A percentile compares a stretch with the other conserved stretches of the same genome.
Evolutionary conservation across 1,140 invertebrate genomes (phyloP).

Genomic region (Meloidogyne chitwoodi): DNA sequence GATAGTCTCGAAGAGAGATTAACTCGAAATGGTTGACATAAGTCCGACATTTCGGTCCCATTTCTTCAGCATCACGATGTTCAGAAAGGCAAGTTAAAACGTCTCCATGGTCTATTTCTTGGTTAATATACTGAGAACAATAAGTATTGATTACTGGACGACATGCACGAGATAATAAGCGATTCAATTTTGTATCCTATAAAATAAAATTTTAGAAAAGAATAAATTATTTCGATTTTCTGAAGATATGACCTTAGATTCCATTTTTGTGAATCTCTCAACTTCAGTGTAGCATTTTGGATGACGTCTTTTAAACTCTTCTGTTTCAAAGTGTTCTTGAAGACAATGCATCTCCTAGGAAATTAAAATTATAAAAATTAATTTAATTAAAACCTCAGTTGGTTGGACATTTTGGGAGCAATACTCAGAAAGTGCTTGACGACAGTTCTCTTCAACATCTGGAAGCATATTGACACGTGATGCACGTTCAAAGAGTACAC

Average conservation of each 20-base stretch:
- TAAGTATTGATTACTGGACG: constrained; percentile 75
- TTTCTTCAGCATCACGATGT: constrained; percentile 78
- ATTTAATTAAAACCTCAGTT: constrained; percentile 63
- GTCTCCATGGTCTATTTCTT: constrained; percentile 67
- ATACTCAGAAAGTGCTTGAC: constrained; percentile 75
- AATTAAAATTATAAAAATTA: constrained; percentile 4
- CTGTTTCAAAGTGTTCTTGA: constrained; percentile 78
- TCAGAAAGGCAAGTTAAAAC: constrained; percentile 88
- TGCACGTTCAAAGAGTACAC: constrained; percentile 86
- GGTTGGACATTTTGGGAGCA: constrained; percentile 66
- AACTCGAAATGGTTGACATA: constrained; percentile 82
- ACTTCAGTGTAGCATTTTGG: constrained; percentile 71
- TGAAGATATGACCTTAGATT: constrained; percentile 72
- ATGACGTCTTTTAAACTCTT: constrained; percentile 59
- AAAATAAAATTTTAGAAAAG: neutral
- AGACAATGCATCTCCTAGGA: constrained; percentile 75
- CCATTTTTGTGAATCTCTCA: constrained; percentile 79
- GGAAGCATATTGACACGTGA: constrained; percentile 85
- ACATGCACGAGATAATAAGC: constrained; percentile 76
- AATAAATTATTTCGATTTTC: neutral
- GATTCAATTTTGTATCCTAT: constrained; percentile 62
- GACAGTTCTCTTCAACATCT: constrained; percentile 82
- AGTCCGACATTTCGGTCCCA: constrained; percentile 76
- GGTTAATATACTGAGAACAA: constrained; percentile 71
- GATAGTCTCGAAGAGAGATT: constrained; percentile 85